Base-by-base conservation (phyloP, 2,113 vertebrate genomes). In the Muscicapa adusta region DNA sequence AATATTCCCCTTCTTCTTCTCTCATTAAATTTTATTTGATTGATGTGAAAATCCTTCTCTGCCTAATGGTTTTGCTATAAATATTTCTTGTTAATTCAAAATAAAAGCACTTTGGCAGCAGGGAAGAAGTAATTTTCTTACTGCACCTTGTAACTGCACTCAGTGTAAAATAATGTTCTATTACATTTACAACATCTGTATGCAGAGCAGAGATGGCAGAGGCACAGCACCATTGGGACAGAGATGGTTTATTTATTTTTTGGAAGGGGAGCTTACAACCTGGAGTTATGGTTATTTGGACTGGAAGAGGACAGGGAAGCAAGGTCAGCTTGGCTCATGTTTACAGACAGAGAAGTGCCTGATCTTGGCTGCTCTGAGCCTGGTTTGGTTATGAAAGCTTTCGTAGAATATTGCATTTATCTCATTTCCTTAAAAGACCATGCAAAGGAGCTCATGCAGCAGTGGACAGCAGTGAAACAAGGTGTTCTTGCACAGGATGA, bases 401-500 rank as follows among this genome's bases (percentile, higher is more conserved):
- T 57, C 0, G 0, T 4, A 45, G 53, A 62, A 66, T n/a, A 53
- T 19, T 43, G 18, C 6, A 68, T 45, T 76, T 63, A 51, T 36
- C 33, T 13, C 19, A 14, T 50, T 80, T 88, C 60, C 43, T 87
- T 76, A 53, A 45, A 58, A 63, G 68, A 76, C 18, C 8, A 8
- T 12, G 78, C 40, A 57, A 48, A 76, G 47, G 29, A 78, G 47
- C 20, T 56, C 3, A 4, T 47, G 45, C 19, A 42, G 67, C 24
- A 56, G 50, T 19, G 26, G 40, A 14, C 18, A 36, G 56, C 16
- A 26, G 53, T 16, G 47, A n/a, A 40, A 57, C 0, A 1, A 56
- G 20, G 9, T 2, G 3, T 36, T 68, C 60, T 58, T 67, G 51
- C n/a, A n/a, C 8, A 40, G 34, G 9, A 29, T 24, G 48, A 40